phyloP scores from a whole-genome alignment of 2,797 vertebrate genomes.

The Enteromius argenteus region DNA sequence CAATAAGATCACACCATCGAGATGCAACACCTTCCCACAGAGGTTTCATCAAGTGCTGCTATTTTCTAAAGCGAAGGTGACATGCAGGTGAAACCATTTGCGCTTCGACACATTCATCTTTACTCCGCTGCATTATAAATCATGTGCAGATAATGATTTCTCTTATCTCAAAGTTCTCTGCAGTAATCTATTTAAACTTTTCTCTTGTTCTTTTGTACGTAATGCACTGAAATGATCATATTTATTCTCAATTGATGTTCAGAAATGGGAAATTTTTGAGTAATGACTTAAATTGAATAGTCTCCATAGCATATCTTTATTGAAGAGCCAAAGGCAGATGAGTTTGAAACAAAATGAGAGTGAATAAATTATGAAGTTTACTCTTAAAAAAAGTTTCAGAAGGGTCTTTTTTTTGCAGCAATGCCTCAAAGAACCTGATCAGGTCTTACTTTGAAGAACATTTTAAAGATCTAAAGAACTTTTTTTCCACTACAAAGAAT shows the following conservation, averaged over 20 bases:
- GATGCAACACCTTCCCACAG: constrained; percentile 42
- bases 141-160: neutral
- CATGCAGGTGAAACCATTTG: constrained; percentile 24
- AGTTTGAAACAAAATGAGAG: neutral
- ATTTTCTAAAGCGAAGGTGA: constrained; percentile 61
- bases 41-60: constrained; percentile 62
- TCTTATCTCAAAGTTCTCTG: neutral
- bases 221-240: neutral
- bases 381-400: neutral
- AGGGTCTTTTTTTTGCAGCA: neutral
- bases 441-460: no score
- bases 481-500: no score
- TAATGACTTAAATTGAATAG: neutral
- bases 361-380: neutral
- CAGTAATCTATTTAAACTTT: neutral
- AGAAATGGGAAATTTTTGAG: constrained; percentile 30
- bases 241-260: constrained; percentile 38
- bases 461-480: no score
- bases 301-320: neutral
- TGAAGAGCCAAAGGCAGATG: neutral
- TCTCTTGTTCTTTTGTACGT: neutral
- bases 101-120: neutral
- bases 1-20: constrained; percentile 12
- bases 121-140: constrained; percentile 5
- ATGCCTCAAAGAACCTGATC: no score